Conservation (phyloP, 2,113 vertebrate genomes). For the Orcinus orca region DNA sequence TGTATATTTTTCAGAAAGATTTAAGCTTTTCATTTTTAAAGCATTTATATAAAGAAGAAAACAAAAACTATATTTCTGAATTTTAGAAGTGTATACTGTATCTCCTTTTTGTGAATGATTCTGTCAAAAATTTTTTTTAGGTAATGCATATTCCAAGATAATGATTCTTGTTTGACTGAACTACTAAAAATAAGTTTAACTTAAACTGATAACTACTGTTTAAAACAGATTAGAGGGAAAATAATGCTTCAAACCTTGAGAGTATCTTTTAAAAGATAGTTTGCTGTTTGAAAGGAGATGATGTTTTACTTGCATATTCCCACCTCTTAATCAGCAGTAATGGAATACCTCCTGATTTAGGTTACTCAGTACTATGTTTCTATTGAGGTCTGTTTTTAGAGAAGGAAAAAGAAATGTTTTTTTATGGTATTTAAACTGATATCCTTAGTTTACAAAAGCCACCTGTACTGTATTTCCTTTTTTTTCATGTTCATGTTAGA, state of each 20-base stretch:
- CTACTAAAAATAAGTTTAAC: slow-evolving; percentile 3
- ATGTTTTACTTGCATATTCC: neutral
- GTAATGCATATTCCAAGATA: neutral
- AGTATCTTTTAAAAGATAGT: slow-evolving; percentile 14
- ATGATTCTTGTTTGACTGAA: slow-evolving; percentile 17
- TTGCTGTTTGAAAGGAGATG: slow-evolving; percentile 30
- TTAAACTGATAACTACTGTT: neutral
- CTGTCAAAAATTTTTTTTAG: neutral
- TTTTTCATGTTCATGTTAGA: neutral
- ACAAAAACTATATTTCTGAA: neutral
- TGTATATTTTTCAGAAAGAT: neutral
- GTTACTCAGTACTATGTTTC: slow-evolving; percentile 1
- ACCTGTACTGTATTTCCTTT: neutral
- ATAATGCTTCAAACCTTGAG: neutral
- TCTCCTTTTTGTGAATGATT: neutral
- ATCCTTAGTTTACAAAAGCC: neutral
- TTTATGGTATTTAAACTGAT: slow-evolving; percentile 30
- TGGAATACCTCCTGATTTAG: slow-evolving; percentile 5
- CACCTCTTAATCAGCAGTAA: neutral
- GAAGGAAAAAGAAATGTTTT: neutral
- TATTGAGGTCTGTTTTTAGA: neutral
- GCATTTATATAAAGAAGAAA: slow-evolving; percentile 30
- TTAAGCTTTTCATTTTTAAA: slow-evolving; percentile 49
- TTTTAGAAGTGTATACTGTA: neutral
- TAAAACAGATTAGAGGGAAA: neutral